Base-by-base conservation (phyloP, 92 coral and sea anemone species). In the Zoanthus sansibaricus region DNA sequence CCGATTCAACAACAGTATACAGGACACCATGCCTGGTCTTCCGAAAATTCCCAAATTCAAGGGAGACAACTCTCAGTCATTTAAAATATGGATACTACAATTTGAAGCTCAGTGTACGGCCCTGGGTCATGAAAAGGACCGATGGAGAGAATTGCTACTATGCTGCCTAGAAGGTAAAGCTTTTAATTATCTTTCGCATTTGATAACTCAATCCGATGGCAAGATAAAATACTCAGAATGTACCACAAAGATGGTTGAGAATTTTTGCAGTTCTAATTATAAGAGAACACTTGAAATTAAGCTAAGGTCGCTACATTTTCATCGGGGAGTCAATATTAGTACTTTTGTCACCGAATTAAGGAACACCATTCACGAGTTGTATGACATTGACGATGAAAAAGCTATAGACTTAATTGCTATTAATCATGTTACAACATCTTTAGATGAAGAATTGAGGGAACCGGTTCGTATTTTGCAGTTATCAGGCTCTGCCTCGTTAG, bases 341-440 rank as follows among this genome's bases (percentile, higher is more conserved):
- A 47, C 7, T 16, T 86, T 86, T 86, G 83, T 72, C 3, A 86
- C 83, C 13, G 89, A 86, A 46, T 74, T 86, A 55, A 16, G 83
- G 49, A 86, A 86, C 42, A 86, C 89, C 9, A 75, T 86, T 18
- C 84, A 75, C 8, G 59, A 86, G 13, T 56, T 75, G 17, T 86
- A 86, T 59, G 42, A 87, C 25, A 78, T 87, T 56, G 30, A 9
- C 14, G 87, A 87, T 8, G 91, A 87, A 18, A 87, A 87, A 48
- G 91, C 91, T 4, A 75, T 87, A 6, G 87, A 87, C 69, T 47
- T 82, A 48, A 87, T 79, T 67, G 91, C 91, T 13, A 87, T 87
- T 2, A 87, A 64, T 55, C 87, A 87, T 71, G 82, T 87, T 9
- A 61, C 87, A 18, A 69, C 71, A 6, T 87, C 91, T 1, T 56